A percentile compares a stretch with the other conserved stretches of the same genome.
phyloP scores from a whole-genome alignment of 1,140 invertebrate genomes.

The Wiebesia pumilae region DNA sequence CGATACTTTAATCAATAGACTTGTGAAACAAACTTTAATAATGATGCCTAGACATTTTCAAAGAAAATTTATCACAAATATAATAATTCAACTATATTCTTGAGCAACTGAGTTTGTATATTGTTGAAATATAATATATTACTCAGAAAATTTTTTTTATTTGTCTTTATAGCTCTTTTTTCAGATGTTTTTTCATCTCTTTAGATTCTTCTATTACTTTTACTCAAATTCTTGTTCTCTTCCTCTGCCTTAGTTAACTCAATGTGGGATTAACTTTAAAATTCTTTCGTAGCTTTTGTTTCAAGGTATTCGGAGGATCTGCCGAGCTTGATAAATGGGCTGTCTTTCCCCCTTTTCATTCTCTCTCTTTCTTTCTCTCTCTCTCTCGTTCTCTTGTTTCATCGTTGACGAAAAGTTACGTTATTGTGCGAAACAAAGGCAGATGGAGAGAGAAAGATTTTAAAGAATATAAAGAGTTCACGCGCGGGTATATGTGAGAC shows the following conservation, averaged over 20 bases:
- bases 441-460: not conserved
- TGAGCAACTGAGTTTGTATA: not conserved
- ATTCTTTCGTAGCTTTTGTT: constrained; percentile 71
- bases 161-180: not conserved
- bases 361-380: not conserved
- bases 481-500: not conserved
- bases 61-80: not conserved
- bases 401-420: not conserved
- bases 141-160: constrained; percentile 1
- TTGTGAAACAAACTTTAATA: too few relatives aligned
- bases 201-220: too few relatives aligned
- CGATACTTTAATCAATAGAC: too few relatives aligned
- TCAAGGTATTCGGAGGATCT: constrained; percentile 66
- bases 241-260: not conserved
- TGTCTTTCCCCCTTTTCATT: not conserved
- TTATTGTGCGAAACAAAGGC: constrained; percentile 29
- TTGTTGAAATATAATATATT: not conserved
- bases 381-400: not conserved
- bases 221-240: not conserved
- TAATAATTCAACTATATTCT: not conserved
- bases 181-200: too few relatives aligned
- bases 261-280: constrained; percentile 61
- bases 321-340: constrained; percentile 71
- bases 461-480: not conserved
- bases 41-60: too few relatives aligned